A percentile compares a stretch with the other conserved stretches of the same genome.
phyloP scores from a whole-genome alignment of 2,113 vertebrate species.

The Phylloscopus trochiloides region DNA sequence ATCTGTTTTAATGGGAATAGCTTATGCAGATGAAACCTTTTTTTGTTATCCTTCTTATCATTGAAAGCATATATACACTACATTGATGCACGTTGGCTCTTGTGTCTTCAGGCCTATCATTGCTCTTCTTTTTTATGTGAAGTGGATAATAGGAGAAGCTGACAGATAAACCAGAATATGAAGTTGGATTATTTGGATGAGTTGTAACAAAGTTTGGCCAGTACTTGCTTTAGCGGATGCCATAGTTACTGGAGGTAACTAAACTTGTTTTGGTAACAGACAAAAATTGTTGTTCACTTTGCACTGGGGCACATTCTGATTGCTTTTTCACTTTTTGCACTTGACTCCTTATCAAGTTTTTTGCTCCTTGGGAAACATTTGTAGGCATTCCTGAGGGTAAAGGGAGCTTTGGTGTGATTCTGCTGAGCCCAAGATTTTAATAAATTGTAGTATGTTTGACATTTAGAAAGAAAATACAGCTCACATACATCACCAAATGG shows the following conservation, averaged over 20 bases:
- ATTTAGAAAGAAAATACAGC: neutral
- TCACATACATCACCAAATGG: neutral
- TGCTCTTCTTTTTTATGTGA: neutral
- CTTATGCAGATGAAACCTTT: neutral
- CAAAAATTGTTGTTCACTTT: neutral
- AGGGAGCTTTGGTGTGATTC: neutral
- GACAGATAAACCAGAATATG: neutral
- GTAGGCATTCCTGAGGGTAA: neutral
- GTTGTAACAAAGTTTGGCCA: neutral
- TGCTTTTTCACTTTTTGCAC: neutral
- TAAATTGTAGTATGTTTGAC: neutral
- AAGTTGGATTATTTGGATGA: neutral
- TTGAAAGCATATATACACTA: neutral
- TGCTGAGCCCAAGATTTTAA: neutral
- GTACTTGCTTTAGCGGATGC: neutral
- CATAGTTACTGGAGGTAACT: neutral
- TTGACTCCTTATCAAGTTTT: neutral
- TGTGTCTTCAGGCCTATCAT: neutral
- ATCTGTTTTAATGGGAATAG: neutral
- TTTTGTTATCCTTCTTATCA: neutral
- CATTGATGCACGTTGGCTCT: neutral
- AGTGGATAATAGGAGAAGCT: constrained; percentile 14
- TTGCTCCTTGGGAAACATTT: neutral
- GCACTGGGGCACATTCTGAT: neutral
- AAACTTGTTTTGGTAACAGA: neutral